phyloP scores from a whole-genome alignment of 2,113 vertebrate species.

The Oryctolagus cuniculus region DNA sequence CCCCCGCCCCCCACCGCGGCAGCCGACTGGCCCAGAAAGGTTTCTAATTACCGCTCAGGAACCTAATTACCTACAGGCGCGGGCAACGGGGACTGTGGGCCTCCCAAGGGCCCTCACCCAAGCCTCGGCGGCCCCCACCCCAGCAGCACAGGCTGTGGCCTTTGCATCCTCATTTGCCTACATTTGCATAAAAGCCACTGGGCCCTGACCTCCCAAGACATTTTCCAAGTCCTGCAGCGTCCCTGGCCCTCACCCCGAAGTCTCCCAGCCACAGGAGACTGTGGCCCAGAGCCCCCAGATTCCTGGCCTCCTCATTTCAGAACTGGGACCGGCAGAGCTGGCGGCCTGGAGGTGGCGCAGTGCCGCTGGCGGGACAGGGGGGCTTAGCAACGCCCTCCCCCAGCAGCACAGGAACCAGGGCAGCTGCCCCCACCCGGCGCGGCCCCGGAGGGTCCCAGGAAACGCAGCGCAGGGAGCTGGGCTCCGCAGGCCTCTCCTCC shows the following conservation, averaged over 20 bases:
- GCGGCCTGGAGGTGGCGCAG: too few species aligned
- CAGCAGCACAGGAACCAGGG: background rate
- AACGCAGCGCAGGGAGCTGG: too few species aligned
- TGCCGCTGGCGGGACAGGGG: too few species aligned
- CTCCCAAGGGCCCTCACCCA: constrained; percentile 67
- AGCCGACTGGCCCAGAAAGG: constrained; percentile 79
- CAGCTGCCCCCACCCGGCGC: background rate
- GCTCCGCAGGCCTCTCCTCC: background rate
- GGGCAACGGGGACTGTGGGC: constrained; percentile 64
- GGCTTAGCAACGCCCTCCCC: background rate
- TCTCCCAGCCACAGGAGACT: background rate
- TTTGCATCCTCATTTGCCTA: constrained; percentile 59
- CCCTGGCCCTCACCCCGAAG: background rate
- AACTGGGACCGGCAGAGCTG: background rate
- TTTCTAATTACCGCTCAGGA: constrained; percentile 80
- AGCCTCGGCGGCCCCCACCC: background rate
- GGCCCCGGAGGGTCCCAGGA: too few species aligned
- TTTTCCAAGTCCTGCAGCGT: background rate
- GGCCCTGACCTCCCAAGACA: background rate
- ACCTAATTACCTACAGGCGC: constrained; percentile 76
- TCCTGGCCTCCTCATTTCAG: background rate
- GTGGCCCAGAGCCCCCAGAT: background rate
- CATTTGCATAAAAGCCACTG: background rate
- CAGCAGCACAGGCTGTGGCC: background rate
- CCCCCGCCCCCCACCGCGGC: constrained; percentile 29